phyloP scores from a whole-genome alignment of 2,113 vertebrate genomes.

The Brachypteracias leptosomus region DNA sequence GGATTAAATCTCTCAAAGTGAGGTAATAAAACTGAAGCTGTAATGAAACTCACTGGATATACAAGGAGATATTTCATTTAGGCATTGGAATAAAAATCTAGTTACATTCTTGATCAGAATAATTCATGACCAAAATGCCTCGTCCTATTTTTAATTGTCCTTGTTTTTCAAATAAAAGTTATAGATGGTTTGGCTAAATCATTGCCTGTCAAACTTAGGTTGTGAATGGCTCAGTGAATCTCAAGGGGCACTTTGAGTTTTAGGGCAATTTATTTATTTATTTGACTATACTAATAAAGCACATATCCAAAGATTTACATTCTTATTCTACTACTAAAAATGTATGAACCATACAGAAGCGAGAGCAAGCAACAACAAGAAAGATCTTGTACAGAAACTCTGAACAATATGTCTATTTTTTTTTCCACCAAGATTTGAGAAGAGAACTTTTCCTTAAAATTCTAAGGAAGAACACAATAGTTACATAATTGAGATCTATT shows the following conservation, averaged over 20 bases:
- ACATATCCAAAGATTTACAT: neutral
- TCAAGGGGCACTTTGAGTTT: slow-evolving; percentile 4
- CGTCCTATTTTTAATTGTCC: slow-evolving; percentile 61
- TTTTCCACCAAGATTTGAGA: neutral
- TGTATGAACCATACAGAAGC: neutral
- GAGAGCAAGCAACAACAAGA: neutral
- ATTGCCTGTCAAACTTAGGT: neutral
- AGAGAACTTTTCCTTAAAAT: neutral
- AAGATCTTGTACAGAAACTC: neutral
- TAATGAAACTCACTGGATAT: slow-evolving; percentile 56
- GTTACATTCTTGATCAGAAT: slow-evolving; percentile 55
- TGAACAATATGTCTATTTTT: neutral
- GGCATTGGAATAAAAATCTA: slow-evolving; percentile 37
- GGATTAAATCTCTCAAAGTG: slow-evolving; percentile 50
- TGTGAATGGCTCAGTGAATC: slow-evolving; percentile 14
- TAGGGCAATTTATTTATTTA: slow-evolving; percentile 53
- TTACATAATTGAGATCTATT: neutral
- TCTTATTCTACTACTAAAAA: slow-evolving; percentile 15
- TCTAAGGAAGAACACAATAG: neutral
- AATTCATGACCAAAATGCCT: slow-evolving; percentile 53
- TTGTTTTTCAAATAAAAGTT: slow-evolving; percentile 59
- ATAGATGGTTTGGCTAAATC: slow-evolving; percentile 38
- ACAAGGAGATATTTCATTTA: slow-evolving; percentile 55
- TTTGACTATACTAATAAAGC: slow-evolving; percentile 15
- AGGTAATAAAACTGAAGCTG: slow-evolving; percentile 45